phyloP scores from a whole-genome alignment of 2,797 vertebrate genomes.

The Chromobotia macracanthus region DNA sequence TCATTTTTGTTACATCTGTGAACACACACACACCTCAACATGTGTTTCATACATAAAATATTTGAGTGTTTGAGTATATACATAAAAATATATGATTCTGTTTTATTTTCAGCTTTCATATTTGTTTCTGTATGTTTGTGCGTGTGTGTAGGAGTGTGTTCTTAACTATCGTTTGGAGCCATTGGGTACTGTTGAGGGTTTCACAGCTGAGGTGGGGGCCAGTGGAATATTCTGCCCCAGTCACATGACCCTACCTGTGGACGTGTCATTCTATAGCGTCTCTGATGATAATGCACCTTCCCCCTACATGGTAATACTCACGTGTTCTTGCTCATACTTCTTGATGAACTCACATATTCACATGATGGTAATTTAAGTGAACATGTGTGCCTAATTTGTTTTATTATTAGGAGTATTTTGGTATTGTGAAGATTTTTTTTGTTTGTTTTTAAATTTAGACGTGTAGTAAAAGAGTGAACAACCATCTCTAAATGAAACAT shows the following conservation, averaged over 20 bases:
- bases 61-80: too few species aligned
- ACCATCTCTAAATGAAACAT: too few species aligned
- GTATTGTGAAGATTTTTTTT: slow-evolving; percentile 46
- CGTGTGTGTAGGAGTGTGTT: slow-evolving; percentile 87
- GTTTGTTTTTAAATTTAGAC: not conserved
- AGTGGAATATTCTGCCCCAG: slow-evolving; percentile 97
- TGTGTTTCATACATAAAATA: too few species aligned
- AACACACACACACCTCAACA: too few species aligned
- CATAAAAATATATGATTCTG: not conserved
- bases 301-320: slow-evolving; percentile 89
- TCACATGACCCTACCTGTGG: slow-evolving; percentile 94
- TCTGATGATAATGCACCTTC: slow-evolving; percentile 98
- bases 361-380: too few species aligned
- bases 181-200: slow-evolving; percentile 89
- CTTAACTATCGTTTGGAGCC: slow-evolving; percentile 96
- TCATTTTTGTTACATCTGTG: too few species aligned
- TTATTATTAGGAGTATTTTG: not conserved
- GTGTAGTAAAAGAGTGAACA: too few species aligned
- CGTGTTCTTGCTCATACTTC: too few species aligned
- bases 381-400: not conserved
- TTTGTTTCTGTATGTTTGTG: too few species aligned
- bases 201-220: slow-evolving; percentile 95
- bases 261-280: slow-evolving; percentile 98
- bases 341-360: too few species aligned
- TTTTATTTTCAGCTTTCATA: not conserved